A percentile compares a stretch with the other conserved stretches of the same genome.
phyloP scores from a whole-genome alignment of 2,797 vertebrate genomes.

The Dromococcyx pavoninus region DNA sequence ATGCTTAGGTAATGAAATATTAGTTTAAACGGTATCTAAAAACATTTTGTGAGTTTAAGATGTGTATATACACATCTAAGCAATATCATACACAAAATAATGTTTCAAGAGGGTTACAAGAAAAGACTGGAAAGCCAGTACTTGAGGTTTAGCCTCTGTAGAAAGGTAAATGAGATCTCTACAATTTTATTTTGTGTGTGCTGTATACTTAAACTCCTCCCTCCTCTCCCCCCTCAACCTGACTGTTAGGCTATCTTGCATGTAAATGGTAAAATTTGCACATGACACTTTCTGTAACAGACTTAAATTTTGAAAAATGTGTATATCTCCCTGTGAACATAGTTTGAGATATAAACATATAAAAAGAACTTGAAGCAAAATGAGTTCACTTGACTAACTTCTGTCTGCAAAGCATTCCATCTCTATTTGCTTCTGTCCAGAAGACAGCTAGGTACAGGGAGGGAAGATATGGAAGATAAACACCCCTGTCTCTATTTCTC shows the following conservation, averaged over 20 bases:
- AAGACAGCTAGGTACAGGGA: neutral
- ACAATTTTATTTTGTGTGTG: neutral
- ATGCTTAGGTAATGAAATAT: neutral
- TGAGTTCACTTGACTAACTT: slow-evolving; percentile 12
- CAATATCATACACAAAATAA: neutral
- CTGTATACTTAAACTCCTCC: neutral
- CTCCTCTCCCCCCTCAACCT: neutral
- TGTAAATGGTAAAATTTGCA: slow-evolving; percentile 5
- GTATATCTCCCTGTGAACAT: neutral
- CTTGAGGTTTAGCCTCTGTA: neutral
- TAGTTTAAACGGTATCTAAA: neutral
- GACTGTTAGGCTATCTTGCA: neutral
- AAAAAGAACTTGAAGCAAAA: neutral
- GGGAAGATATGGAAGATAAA: slow-evolving; percentile 58
- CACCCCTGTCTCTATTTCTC: neutral
- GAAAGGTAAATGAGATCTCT: neutral
- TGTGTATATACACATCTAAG: neutral
- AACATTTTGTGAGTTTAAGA: neutral
- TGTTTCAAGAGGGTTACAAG: neutral
- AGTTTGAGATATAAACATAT: neutral
- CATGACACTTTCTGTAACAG: neutral
- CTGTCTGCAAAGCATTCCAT: slow-evolving; percentile 11
- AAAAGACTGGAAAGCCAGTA: neutral
- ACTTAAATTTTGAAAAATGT: slow-evolving; percentile 24
- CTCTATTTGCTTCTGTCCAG: slow-evolving; percentile 29